Evolutionary conservation across 2,113 vertebrate species (phyloP).

Genomic region (Grus americana): DNA sequence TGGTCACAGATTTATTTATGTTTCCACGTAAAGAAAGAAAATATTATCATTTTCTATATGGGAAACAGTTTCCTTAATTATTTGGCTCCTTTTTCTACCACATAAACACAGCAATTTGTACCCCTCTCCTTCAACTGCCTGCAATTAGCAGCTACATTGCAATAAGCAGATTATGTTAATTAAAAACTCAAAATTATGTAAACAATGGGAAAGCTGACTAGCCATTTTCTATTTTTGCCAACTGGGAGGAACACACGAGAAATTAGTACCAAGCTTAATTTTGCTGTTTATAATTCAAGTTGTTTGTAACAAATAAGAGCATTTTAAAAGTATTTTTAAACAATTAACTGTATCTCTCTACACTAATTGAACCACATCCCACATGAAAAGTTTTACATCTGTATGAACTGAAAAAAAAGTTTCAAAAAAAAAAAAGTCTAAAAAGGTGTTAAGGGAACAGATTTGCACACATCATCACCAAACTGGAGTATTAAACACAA

Average conservation of each 20-base stretch:
- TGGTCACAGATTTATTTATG: constrained; percentile 66
- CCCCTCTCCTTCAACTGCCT: constrained; percentile 65
- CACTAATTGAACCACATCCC: not conserved
- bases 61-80: constrained; percentile 62
- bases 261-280: constrained; percentile 50
- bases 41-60: constrained; percentile 54
- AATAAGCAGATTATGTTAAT: constrained; percentile 70
- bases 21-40: constrained; percentile 44
- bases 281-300: constrained; percentile 43
- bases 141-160: constrained; percentile 68
- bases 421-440: not conserved
- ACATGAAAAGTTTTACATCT: not conserved
- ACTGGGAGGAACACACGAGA: constrained; percentile 53
- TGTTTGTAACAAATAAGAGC: constrained; percentile 34
- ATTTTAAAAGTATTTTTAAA: constrained; percentile 3
- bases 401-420: not conserved
- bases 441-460: not conserved
- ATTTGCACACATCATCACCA: not conserved
- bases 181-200: constrained; percentile 66
- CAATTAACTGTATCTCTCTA: not conserved
- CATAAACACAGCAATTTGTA: constrained; percentile 68
- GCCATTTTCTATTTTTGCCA: constrained; percentile 66
- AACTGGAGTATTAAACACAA: not conserved
- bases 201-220: constrained; percentile 70
- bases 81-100: constrained; percentile 63